A percentile compares a stretch with the other conserved stretches of the same genome.
Conservation (phyloP, 2,113 vertebrate genomes). For the Patagioenas fasciata region DNA sequence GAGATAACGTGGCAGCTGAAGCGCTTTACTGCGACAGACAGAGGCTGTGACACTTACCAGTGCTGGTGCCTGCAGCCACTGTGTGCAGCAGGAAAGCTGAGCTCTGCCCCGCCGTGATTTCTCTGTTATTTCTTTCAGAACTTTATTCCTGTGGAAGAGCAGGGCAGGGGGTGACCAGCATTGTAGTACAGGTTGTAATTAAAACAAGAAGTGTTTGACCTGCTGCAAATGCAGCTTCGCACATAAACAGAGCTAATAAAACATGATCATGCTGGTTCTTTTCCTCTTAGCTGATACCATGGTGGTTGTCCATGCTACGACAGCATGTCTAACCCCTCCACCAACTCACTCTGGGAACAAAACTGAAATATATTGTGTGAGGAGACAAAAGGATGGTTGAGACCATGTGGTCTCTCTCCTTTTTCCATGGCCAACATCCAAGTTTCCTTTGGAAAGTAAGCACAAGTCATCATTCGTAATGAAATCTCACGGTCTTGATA, state of each 20-base stretch:
- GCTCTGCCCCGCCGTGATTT: not conserved
- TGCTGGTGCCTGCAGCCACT: slow-evolving; percentile 39
- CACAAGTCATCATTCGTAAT: not conserved
- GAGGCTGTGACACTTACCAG: slow-evolving; percentile 64
- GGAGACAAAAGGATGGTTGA: not conserved
- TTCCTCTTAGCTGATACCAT: not conserved
- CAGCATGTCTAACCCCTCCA: not conserved
- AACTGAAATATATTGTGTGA: not conserved
- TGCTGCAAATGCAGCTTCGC: not conserved
- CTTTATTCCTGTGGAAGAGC: slow-evolving; percentile 57
- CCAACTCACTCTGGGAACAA: not conserved
- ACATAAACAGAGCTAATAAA: not conserved
- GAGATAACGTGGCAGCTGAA: not conserved
- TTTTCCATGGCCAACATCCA: not conserved
- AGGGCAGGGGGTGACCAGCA: not conserved
- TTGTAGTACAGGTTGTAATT: not conserved
- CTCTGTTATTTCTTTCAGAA: slow-evolving; percentile 59
- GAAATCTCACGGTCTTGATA: not conserved
- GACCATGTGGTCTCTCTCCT: not conserved
- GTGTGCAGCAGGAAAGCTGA: not conserved
- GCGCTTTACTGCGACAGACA: not conserved
- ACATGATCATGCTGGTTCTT: not conserved
- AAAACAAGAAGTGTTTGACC: not conserved
- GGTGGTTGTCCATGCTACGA: not conserved
- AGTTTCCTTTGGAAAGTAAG: not conserved